Base-by-base conservation (phyloP, 37 sponge, comb jelly and placozoan species). In the Ianthella basta region DNA sequence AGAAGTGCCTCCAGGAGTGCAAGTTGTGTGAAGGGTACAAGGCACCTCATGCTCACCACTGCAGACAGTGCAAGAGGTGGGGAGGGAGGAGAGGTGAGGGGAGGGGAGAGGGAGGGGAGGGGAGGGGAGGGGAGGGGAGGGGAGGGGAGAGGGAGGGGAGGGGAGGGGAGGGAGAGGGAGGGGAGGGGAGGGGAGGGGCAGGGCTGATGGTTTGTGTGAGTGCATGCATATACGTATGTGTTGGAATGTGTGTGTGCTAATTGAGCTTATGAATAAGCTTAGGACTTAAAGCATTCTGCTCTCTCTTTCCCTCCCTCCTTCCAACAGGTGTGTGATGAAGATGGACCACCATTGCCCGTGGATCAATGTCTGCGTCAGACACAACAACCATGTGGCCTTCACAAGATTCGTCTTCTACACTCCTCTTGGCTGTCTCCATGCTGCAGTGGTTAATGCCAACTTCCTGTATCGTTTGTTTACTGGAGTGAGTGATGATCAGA, bases 261-360 rank as follows among this genome's bases (percentile, higher is more conserved):
- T 44, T 44, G 50, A 44, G 50, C 8, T 3, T 44, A 10, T 44
- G 50, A 44, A 44, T 44, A 44, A 8, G n/a, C n/a, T n/a, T n/a
- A n/a, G n/a, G n/a, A n/a, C n/a, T n/a, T n/a, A n/a, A n/a, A n/a
- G n/a, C 37, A 25, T 34, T 70, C 29, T 70, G 20, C 27, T 4
- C 63, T 61, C 63, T 10, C 63, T 61, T 12, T 61, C 63, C 27
- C 14, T 61, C 63, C 10, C 8, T 12, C 27, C 25, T 61, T 12
- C 63, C 63, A 27, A 40, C 50, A 92, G 97, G 29, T 97, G 97
- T 77, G 86, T 87, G 8, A 64, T 90, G 81, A 94, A 94, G 91
- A 97, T 97, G 97, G 97, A 97, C 81, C 97, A 97, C 60, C 97
- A 97, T 73, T 97, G 97, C 25, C 95, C 95, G 5, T 97, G 97